Percentiles rank a stretch among this genome's conserved stretches.
These are phyloP conservation scores for Latheticus oryzae DNA, from an alignment of 2,888 invertebrate genomes.

Conservation along the genomic window DNA sequence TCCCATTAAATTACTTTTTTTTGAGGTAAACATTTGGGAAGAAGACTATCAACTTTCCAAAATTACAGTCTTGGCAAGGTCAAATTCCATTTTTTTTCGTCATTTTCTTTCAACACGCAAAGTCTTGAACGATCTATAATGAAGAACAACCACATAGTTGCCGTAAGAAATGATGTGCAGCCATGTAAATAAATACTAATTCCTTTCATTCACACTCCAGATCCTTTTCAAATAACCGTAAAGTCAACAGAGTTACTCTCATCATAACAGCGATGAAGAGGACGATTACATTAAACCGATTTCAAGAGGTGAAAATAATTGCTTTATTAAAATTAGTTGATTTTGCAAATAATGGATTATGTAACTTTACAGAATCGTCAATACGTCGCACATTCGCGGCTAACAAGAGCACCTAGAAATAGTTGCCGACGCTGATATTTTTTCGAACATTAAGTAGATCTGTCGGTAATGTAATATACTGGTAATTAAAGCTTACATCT, in stretches of 20 bases:
- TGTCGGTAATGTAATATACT: too few species aligned
- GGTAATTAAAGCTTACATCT: too few species aligned
- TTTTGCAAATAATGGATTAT: too few species aligned
- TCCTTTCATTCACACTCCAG: conserved; percentile 35
- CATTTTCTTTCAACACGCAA: conserved; percentile 10
- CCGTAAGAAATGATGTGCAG: conserved; percentile 29
- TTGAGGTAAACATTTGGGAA: conserved; percentile 14
- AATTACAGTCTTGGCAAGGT: conserved; percentile 22
- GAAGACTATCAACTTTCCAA: conserved; percentile 18
- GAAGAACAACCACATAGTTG: conserved; percentile 12
- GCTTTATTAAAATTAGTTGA: too few species aligned
- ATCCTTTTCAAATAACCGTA: conserved; percentile 37
- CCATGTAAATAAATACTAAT: conserved; percentile 33
- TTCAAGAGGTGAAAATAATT: too few species aligned
- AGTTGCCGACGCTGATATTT: too few species aligned
- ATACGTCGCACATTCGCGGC: too few species aligned
- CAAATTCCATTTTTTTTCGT: conserved; percentile 25
- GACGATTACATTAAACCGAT: conserved; percentile 14
- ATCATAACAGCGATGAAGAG: conserved; percentile 16
- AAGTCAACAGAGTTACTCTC: conserved; percentile 32
- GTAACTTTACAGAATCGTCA: too few species aligned
- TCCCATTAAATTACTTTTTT: conserved; percentile 19
- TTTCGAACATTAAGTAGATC: too few species aligned
- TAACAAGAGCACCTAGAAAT: conserved; percentile 48
- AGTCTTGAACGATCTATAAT: neutral